Evolutionary conservation across 2,888 invertebrate genomes (phyloP).

Genomic region (Bursaphelenchus okinawaensis): DNA sequence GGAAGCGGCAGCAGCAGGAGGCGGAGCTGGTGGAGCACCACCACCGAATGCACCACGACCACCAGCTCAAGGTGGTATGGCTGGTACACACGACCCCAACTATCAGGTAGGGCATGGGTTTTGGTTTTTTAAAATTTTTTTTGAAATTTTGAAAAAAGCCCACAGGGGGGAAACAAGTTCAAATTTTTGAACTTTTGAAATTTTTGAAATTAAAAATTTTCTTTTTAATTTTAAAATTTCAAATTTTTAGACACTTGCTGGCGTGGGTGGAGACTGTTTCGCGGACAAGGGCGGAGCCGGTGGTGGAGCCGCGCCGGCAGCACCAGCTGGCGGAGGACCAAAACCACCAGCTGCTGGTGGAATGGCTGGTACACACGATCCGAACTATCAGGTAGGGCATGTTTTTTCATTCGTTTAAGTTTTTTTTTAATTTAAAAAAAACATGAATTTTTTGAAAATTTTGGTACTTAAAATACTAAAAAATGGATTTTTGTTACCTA

Average conservation of each 20-base stretch:
- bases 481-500: no score
- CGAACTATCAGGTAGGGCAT: constrained; percentile 8
- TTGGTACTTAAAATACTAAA: no score
- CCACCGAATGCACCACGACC: background rate
- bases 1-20: background rate
- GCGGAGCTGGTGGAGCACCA: background rate
- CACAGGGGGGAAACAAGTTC: no score
- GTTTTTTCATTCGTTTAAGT: no score
- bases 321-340: background rate
- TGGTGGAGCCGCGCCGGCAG: background rate
- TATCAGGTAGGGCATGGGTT: constrained; percentile 4
- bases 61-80: background rate
- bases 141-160: no score
- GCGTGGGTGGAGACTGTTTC: background rate
- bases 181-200: no score
- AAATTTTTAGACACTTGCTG: background rate
- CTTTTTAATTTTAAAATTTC: background rate
- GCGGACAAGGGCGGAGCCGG: background rate
- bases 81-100: constrained; percentile 12
- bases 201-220: no score
- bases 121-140: background rate
- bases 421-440: background rate
- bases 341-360: background rate
- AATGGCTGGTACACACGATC: constrained; percentile 11
- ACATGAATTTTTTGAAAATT: no score